Conservation (phyloP, 2,888 invertebrate genomes). For the Pollenia labialis region DNA sequence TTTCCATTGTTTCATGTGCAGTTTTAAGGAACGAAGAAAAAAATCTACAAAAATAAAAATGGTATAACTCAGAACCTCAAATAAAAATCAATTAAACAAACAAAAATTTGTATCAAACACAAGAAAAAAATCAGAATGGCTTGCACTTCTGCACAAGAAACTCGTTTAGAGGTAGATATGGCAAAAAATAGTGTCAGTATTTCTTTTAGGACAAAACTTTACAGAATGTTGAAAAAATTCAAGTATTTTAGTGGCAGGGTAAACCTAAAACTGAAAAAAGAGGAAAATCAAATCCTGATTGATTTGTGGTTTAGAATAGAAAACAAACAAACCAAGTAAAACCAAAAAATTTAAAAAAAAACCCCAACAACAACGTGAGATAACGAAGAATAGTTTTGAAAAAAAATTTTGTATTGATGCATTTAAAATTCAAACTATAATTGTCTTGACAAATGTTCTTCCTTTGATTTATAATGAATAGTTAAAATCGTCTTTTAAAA, state of each 20-base stretch:
- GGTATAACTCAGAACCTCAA: conserved; percentile 5
- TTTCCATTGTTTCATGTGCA: conserved; percentile 5
- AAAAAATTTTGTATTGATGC: neutral
- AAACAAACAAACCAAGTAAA: conserved; percentile 1
- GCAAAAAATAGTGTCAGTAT: neutral
- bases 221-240: neutral
- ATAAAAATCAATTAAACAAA: conserved; percentile 18
- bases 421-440: conserved; percentile 18
- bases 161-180: neutral
- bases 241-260: conserved; percentile 9
- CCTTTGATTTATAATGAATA: conserved; percentile 9
- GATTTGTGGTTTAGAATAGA: conserved; percentile 32
- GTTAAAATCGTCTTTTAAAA: conserved; percentile 12
- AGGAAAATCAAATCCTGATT: conserved; percentile 25
- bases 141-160: neutral
- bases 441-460: conserved; percentile 17
- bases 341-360: neutral
- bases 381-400: neutral
- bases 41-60: neutral
- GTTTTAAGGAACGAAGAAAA: neutral
- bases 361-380: too few relatives aligned
- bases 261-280: conserved; percentile 2
- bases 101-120: neutral
- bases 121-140: neutral
- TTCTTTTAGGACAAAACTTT: neutral